Evolutionary conservation across 2,113 vertebrate genomes (phyloP).

Genomic region (Heptranchias perlo): DNA sequence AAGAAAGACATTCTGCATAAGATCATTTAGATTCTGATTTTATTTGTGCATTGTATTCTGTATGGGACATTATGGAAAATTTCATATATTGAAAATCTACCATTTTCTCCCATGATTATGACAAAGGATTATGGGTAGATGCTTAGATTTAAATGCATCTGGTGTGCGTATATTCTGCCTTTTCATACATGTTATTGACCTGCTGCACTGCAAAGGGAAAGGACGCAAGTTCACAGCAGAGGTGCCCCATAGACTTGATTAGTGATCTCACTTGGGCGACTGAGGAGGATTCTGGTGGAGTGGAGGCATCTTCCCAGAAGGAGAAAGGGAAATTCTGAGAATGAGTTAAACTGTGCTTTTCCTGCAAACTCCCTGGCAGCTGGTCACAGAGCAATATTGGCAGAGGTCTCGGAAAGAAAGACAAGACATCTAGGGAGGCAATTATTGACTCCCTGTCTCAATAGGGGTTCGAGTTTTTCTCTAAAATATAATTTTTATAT

Average conservation of each 20-base stretch:
- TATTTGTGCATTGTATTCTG: background rate
- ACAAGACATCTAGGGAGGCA: background rate
- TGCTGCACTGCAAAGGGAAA: background rate
- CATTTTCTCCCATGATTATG: background rate
- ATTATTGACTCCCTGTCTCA: background rate
- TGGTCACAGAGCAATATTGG: constrained; percentile 27
- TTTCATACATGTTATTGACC: background rate
- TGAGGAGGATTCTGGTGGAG: background rate
- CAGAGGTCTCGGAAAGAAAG: constrained; percentile 6
- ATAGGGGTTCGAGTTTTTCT: background rate
- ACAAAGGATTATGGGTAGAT: background rate
- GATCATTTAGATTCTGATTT: background rate
- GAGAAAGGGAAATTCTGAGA: background rate
- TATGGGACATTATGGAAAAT: background rate
- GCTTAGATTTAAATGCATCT: background rate
- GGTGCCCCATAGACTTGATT: background rate
- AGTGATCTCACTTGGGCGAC: background rate
- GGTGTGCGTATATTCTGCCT: background rate
- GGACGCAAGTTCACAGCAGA: background rate
- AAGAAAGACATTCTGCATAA: no score
- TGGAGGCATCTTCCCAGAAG: background rate
- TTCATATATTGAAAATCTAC: background rate
- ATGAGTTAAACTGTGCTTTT: constrained; percentile 16
- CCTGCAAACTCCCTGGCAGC: constrained; percentile 7
- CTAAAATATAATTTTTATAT: background rate